Base-by-base conservation (phyloP, 2,888 invertebrate genomes). In the Bhutanitis thaidina region DNA sequence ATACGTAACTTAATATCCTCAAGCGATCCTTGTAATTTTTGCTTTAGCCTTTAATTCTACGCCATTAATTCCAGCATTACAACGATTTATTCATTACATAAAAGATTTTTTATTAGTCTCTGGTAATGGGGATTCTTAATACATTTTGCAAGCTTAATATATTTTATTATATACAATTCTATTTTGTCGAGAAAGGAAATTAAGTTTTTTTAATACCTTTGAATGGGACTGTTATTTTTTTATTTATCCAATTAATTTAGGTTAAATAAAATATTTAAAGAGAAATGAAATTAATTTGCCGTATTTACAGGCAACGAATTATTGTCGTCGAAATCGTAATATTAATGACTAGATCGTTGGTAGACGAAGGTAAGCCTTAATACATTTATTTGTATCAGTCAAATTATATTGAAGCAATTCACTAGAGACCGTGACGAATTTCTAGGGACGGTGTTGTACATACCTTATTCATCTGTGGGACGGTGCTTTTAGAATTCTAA, bases 1-100 rank as follows among this genome's bases (percentile, higher is more conserved):
- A 82, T 27, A 27, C 80, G 77, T 82, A 81, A 27, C 27, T 7
- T 84, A 82, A 86, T 86, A 81, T 82, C 80, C 78, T 76, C 60
- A 37, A 35, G 45, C 74, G 77, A 74, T 74, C 76, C 74, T 83
- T 79, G 83, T 80, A 83, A 81, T 81, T 84, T 81, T 72, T 73
- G 71, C 75, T 69, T 58, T 52, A 60, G 60, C 61, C 63, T 70
- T 73, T 72, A 80, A 78, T 78, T 81, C 80, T 82, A 55, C 53
- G 56, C 62, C 75, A 74, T 79, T 77, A 71, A 77, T 79, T 77
- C 67, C 74, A 69, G 69, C 68, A 67, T 65, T 64, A 64, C 64
- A 64, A 65, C 58, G 47, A 47, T 58, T 62, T 61, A 60, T 62
- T 59, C 32, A 46, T 43, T 53, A 52, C 53, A 52, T 3, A 45